A percentile compares a stretch with the other conserved stretches of the same genome.
These are phyloP conservation scores for Halocaridina rubra DNA, from an alignment of 2,888 invertebrate genomes.

Conservation along the genomic window DNA sequence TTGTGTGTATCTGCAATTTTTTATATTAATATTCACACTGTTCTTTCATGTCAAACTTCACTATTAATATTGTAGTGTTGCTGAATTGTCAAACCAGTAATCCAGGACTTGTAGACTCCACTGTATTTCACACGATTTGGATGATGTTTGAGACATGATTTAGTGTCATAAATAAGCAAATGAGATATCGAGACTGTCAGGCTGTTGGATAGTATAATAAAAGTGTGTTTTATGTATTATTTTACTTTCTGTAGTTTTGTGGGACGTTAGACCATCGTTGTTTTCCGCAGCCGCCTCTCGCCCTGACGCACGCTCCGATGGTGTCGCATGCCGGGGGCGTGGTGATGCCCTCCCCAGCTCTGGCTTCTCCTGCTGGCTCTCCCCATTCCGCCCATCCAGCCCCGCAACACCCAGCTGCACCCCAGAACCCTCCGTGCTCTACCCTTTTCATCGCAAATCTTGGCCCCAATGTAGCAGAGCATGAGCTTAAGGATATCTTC, in stretches of 20 bases:
- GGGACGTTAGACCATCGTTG: background rate
- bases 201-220: too few relatives aligned
- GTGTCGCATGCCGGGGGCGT: constrained; percentile 67
- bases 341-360: constrained; percentile 68
- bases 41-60: too few relatives aligned
- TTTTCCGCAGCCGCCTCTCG: constrained; percentile 55
- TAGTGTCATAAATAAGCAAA: too few relatives aligned
- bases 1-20: too few relatives aligned
- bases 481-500: constrained; percentile 96
- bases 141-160: too few relatives aligned
- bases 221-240: too few relatives aligned
- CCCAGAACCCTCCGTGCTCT: constrained; percentile 87
- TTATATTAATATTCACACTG: too few relatives aligned
- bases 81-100: too few relatives aligned
- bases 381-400: constrained; percentile 74
- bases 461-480: constrained; percentile 95
- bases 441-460: constrained; percentile 98
- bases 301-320: constrained; percentile 59
- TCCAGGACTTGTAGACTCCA: too few relatives aligned
- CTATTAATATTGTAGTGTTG: too few relatives aligned
- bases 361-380: constrained; percentile 68
- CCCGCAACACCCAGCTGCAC: constrained; percentile 69
- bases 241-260: background rate
- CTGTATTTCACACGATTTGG: too few relatives aligned
- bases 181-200: too few relatives aligned